Conservation (phyloP, 2,888 invertebrate genomes). For the Lasioglossum calceatum region DNA sequence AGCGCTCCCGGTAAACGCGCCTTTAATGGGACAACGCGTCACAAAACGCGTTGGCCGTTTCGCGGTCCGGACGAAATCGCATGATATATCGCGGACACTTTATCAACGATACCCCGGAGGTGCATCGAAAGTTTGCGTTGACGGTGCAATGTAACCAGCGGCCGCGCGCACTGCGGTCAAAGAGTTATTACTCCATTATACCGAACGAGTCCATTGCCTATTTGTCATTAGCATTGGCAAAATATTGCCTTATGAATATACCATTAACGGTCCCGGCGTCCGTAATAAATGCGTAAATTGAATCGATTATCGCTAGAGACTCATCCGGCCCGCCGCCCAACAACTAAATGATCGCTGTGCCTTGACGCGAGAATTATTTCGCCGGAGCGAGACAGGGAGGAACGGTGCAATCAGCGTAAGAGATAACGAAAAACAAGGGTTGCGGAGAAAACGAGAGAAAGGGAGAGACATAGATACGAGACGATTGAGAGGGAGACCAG, state of each 20-base stretch:
- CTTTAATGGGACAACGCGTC: slow-evolving; percentile 24
- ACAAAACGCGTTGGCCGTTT: slow-evolving; percentile 26
- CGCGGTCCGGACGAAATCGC: slow-evolving; percentile 55
- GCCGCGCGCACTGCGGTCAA: slow-evolving; percentile 61
- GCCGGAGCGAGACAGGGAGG: slow-evolving; percentile 45
- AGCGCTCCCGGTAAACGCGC: too few species aligned
- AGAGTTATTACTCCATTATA: slow-evolving; percentile 71
- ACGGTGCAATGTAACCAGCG: slow-evolving; percentile 62
- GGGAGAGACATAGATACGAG: background rate
- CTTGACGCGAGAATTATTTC: slow-evolving; percentile 77
- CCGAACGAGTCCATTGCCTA: slow-evolving; percentile 69
- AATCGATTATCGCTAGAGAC: slow-evolving; percentile 77
- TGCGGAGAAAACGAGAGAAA: background rate
- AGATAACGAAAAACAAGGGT: slow-evolving; percentile 6
- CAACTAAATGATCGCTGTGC: slow-evolving; percentile 75
- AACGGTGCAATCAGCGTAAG: background rate
- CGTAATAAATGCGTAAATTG: slow-evolving; percentile 78
- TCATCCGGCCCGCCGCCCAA: slow-evolving; percentile 51
- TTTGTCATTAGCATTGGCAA: slow-evolving; percentile 72
- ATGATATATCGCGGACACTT: slow-evolving; percentile 56
- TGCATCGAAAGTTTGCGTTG: slow-evolving; percentile 64
- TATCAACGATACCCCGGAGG: slow-evolving; percentile 61
- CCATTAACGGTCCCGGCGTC: slow-evolving; percentile 65
- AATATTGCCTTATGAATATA: slow-evolving; percentile 78
- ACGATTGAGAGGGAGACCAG: background rate